phyloP scores from a whole-genome alignment of 2,113 vertebrate species.

The Melospiza georgiana region DNA sequence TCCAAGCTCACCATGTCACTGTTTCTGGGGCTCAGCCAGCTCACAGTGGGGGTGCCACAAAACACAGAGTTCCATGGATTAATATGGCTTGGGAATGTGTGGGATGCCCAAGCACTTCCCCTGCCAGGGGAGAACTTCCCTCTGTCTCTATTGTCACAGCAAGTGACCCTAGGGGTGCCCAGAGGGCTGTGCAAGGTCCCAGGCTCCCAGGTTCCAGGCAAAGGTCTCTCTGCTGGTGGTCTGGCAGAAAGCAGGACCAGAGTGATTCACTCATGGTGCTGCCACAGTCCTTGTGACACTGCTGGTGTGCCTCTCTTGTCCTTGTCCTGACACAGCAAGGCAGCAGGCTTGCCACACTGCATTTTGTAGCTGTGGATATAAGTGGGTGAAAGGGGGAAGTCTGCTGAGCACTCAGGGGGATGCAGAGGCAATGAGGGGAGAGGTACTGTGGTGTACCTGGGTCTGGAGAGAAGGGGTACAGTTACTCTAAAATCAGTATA shows the following conservation, averaged over 20 bases:
- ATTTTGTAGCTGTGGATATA: neutral
- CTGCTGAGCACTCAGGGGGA: neutral
- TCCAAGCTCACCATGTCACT: neutral
- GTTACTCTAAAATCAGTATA: neutral
- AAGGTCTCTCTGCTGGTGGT: neutral
- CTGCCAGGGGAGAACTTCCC: neutral
- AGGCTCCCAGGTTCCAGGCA: neutral
- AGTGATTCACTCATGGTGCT: accelerated
- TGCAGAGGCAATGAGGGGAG: neutral
- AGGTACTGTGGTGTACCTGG: neutral
- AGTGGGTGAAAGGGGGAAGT: neutral
- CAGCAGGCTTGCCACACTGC: neutral
- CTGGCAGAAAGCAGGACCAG: neutral
- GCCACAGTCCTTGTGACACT: neutral
- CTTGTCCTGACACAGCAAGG: neutral
- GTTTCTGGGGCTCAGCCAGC: neutral
- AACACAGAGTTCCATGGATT: neutral
- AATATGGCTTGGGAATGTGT: neutral
- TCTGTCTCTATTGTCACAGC: neutral
- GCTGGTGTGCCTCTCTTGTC: neutral
- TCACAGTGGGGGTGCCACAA: neutral
- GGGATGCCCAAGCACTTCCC: neutral
- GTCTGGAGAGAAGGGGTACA: neutral
- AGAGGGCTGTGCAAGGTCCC: neutral
- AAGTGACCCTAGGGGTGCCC: neutral